Evolutionary conservation across 2,113 vertebrate genomes (phyloP).

Genomic region (Indicator maculatus): DNA sequence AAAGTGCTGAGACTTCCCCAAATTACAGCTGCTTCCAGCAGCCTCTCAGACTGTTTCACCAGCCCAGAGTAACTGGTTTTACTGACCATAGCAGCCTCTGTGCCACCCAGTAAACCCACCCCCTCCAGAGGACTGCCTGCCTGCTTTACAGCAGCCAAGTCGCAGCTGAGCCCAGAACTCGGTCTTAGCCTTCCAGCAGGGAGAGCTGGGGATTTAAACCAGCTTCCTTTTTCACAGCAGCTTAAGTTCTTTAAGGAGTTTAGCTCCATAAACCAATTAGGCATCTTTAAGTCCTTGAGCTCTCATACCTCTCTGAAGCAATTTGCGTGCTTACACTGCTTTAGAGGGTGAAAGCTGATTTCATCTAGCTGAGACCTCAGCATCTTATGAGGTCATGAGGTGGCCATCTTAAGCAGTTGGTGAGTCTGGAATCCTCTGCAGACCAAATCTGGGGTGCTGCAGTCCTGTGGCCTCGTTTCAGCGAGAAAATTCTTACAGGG

Average conservation of each 20-base stretch:
- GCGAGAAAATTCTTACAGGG: background rate
- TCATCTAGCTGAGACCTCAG: background rate
- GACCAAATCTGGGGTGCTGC: background rate
- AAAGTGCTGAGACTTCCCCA: background rate
- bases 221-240: constrained; percentile 38
- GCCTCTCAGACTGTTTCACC: background rate
- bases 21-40: background rate
- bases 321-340: background rate
- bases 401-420: accelerated
- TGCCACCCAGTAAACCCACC: background rate
- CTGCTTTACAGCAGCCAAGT: background rate
- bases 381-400: background rate
- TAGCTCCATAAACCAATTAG: constrained; percentile 58
- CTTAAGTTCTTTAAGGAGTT: constrained; percentile 51
- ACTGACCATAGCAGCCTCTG: background rate
- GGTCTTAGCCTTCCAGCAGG: background rate
- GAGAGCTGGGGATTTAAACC: background rate
- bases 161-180: background rate
- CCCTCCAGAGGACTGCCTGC: background rate
- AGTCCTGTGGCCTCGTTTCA: accelerated
- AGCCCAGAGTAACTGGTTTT: background rate
- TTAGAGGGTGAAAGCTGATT: background rate
- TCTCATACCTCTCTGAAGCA: background rate
- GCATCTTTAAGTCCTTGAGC: constrained; percentile 19
- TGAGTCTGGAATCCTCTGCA: background rate